phyloP scores from a whole-genome alignment of 2,888 invertebrate genomes.

The Emmelina monodactyla region DNA sequence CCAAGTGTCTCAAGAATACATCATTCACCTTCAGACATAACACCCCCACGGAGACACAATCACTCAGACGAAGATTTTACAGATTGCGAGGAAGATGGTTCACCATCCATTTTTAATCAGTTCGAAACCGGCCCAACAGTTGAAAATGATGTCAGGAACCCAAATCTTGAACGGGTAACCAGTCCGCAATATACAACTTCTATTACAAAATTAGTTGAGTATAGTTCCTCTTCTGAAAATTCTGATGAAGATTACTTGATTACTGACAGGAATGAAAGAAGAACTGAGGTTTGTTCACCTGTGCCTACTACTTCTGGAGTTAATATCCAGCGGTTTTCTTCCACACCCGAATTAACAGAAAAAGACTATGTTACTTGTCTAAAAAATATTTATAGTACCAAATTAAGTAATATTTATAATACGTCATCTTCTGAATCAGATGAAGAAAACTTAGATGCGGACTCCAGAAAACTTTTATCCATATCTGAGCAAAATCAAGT shows the following conservation, averaged over 20 bases:
- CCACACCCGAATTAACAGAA: constrained; percentile 1
- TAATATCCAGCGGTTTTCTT: constrained; percentile 3
- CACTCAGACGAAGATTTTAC: constrained; percentile 3
- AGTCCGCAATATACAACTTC: constrained; percentile 3
- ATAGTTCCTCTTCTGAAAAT: constrained; percentile 4
- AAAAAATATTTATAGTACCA: background rate
- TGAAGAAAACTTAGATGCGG: constrained; percentile 5
- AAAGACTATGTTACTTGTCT: constrained; percentile 3
- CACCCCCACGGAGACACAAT: constrained; percentile 1
- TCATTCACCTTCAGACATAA: constrained; percentile 2
- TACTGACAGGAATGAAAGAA: constrained; percentile 1
- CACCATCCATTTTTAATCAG: constrained; percentile 4
- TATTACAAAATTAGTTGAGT: constrained; percentile 4
- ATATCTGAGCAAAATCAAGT: constrained; percentile 1
- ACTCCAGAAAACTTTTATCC: constrained; percentile 1
- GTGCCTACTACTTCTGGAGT: constrained; percentile 4
- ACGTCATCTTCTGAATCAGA: constrained; percentile 8
- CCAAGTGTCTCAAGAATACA: constrained; percentile 4
- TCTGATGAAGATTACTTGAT: background rate
- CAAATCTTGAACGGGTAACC: background rate
- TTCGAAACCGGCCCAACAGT: background rate
- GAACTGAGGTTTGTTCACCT: constrained; percentile 5
- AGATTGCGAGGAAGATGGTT: constrained; percentile 3
- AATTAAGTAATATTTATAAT: constrained; percentile 4
- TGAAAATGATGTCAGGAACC: background rate